Evolutionary conservation across 2,113 vertebrate genomes (phyloP).

Genomic region (Carettochelys insculpta): DNA sequence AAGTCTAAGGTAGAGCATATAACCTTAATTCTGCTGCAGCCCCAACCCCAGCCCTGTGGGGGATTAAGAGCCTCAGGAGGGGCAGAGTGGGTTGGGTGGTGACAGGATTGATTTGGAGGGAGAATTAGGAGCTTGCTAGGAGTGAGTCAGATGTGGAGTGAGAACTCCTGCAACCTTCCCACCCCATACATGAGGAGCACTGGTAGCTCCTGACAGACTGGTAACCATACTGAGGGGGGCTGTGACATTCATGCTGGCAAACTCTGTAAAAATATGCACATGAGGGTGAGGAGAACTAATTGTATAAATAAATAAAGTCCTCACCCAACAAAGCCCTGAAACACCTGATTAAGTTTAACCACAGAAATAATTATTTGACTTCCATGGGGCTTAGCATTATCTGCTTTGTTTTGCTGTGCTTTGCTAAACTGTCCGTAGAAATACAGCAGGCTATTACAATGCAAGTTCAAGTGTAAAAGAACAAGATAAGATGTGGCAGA

Average conservation of each 20-base stretch:
- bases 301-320: not conserved
- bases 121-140: not conserved
- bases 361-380: not conserved
- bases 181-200: too few species aligned
- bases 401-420: too few species aligned
- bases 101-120: not conserved
- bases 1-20: not conserved
- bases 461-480: not conserved
- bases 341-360: not conserved
- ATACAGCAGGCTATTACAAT: not conserved
- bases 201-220: not conserved
- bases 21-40: not conserved
- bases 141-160: too few species aligned
- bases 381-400: fast-evolving
- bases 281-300: not conserved
- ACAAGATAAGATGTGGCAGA: not conserved
- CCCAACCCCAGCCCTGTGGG: too few species aligned
- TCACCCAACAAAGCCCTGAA: not conserved
- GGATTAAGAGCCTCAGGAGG: not conserved
- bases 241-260: not conserved
- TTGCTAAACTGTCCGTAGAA: not conserved
- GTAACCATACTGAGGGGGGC: not conserved
- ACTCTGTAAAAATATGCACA: fast-evolving
- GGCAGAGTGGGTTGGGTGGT: not conserved
- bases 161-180: too few species aligned